Evolutionary conservation across 2,888 invertebrate genomes (phyloP).

Genomic region (Isotomurus palustris): DNA sequence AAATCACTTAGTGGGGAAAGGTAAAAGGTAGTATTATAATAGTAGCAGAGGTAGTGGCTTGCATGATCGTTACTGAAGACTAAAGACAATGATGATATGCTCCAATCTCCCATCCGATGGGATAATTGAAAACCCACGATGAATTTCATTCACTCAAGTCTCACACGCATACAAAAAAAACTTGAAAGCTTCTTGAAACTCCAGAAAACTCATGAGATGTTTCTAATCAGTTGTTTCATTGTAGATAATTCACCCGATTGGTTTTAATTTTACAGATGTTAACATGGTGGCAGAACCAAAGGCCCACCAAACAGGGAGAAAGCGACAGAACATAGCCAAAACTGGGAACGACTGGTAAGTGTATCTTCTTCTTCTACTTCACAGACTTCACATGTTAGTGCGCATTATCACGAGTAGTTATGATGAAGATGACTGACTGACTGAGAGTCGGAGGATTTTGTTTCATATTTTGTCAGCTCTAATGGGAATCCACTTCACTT

Average conservation of each 20-base stretch:
- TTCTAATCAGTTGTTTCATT: not conserved
- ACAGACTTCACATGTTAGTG: no score
- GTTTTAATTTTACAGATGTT: slow-evolving; percentile 58
- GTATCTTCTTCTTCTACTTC: no score
- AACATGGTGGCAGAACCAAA: slow-evolving; percentile 74
- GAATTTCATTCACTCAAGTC: not conserved
- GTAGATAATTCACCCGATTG: not conserved
- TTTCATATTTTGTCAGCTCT: slow-evolving; percentile 5
- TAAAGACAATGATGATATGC: no score
- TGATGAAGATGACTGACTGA: no score
- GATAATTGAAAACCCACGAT: no score
- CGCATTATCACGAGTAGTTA: no score
- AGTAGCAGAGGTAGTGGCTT: no score
- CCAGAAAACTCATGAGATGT: not conserved
- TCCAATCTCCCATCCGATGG: no score
- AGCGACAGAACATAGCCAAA: slow-evolving; percentile 62
- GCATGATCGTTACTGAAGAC: no score
- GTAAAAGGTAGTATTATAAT: no score
- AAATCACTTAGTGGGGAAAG: no score
- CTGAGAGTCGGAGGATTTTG: not conserved
- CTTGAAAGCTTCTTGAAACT: not conserved
- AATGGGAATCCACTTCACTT: slow-evolving; percentile 13
- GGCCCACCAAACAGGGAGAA: slow-evolving; percentile 65
- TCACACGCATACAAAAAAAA: not conserved
- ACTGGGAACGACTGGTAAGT: slow-evolving; percentile 64